These are phyloP conservation scores for Callaeas wilsoni DNA, from an alignment of 2,113 vertebrate genomes.

Conservation along the genomic window DNA sequence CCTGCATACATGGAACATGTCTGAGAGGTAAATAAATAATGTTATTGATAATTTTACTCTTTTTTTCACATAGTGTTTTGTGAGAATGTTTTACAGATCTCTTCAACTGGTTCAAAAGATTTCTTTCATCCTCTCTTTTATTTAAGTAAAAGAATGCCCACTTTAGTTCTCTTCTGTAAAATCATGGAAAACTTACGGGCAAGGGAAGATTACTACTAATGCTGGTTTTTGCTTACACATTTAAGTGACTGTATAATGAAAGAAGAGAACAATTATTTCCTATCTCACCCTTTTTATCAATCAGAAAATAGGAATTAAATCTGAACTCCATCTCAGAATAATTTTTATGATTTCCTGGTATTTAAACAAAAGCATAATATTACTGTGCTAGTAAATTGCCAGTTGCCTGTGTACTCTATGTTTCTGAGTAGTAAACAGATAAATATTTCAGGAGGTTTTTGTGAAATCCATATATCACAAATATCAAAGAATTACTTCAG, in stretches of 20 bases:
- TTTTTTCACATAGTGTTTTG: background rate
- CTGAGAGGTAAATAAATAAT: background rate
- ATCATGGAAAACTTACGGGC: background rate
- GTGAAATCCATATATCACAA: background rate
- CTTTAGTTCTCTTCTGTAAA: background rate
- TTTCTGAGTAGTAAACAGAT: background rate
- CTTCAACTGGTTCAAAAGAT: background rate
- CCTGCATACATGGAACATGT: background rate
- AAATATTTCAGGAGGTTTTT: background rate
- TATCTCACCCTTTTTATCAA: background rate
- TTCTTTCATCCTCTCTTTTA: background rate
- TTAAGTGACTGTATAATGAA: background rate
- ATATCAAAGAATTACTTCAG: background rate
- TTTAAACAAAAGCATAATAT: background rate
- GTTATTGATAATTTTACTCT: background rate
- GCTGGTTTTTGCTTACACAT: background rate
- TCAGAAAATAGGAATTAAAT: background rate
- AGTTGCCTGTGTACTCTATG: background rate
- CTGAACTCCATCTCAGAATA: background rate
- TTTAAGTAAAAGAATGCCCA: background rate
- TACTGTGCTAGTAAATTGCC: background rate
- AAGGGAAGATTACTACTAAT: background rate
- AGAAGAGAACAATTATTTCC: background rate
- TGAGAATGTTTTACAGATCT: background rate
- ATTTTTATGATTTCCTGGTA: background rate